Conservation (phyloP, 37 sponge, comb jelly and placozoan species). For the Amphimedon queenslandica region DNA sequence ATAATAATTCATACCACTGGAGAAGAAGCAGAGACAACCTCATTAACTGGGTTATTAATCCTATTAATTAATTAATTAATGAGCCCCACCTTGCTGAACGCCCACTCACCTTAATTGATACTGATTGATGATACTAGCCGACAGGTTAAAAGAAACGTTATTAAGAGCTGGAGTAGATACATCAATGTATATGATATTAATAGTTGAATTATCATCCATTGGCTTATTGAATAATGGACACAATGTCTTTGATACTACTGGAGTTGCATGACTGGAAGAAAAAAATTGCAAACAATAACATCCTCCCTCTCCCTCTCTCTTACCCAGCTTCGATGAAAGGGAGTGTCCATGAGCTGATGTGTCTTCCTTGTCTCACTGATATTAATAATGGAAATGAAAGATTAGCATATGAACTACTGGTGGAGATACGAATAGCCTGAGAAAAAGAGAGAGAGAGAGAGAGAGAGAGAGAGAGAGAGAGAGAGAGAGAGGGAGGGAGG, state of each 20-base stretch:
- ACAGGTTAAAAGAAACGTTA: background rate
- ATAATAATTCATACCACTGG: constrained; percentile 4
- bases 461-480: constrained; percentile 18
- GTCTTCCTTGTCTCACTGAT: background rate
- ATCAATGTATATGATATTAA: background rate
- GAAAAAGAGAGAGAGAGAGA: constrained; percentile 9
- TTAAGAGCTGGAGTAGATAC: background rate
- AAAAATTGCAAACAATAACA: constrained; percentile 29
- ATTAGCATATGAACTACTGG: background rate
- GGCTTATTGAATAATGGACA: background rate
- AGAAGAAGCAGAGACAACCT: background rate
- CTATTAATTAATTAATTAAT: too few species aligned
- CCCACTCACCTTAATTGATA: background rate
- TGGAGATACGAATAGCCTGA: constrained; percentile 7
- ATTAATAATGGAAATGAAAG: background rate
- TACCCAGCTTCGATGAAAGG: constrained; percentile 39
- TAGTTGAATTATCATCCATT: background rate
- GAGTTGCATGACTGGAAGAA: background rate
- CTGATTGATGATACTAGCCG: background rate
- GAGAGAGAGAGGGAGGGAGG: constrained; percentile 4
- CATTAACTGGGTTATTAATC: background rate
- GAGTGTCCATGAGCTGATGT: background rate
- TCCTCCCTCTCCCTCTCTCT: constrained; percentile 13
- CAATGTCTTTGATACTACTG: background rate
- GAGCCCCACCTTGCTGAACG: too few species aligned